Conservation (phyloP, 2,888 invertebrate species). For the Pharmacophagus antenor region DNA sequence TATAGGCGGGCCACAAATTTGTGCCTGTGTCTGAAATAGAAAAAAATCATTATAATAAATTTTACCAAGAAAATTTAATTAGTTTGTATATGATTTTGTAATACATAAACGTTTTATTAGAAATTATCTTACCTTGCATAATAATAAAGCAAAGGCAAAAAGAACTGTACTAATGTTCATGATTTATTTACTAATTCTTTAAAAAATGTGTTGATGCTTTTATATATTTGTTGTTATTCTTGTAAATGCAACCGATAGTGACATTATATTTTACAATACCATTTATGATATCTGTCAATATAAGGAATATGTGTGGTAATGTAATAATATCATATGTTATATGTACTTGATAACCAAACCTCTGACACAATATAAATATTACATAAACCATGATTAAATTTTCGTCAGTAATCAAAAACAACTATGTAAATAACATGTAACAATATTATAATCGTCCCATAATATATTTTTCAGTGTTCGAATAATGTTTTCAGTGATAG, state of each 20-base stretch:
- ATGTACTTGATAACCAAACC: conserved; percentile 1
- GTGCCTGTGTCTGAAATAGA: conserved; percentile 36
- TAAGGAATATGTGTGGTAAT: conserved; percentile 8
- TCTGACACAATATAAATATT: conserved; percentile 14
- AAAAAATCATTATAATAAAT: background rate
- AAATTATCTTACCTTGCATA: conserved; percentile 26
- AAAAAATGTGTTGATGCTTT: conserved; percentile 13
- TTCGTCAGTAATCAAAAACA: background rate
- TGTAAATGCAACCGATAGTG: conserved; percentile 14
- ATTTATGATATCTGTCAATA: conserved; percentile 23
- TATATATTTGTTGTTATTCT: conserved; percentile 19
- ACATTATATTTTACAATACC: conserved; percentile 25
- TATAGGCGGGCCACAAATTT: conserved; percentile 34
- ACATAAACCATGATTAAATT: conserved; percentile 9
- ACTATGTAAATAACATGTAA: background rate
- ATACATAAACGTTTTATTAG: background rate
- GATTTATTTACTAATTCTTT: conserved; percentile 12
- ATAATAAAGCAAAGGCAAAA: conserved; percentile 6
- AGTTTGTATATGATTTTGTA: background rate
- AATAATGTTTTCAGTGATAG: no score
- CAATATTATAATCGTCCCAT: no score
- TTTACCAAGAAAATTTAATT: background rate
- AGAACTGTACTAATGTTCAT: conserved; percentile 22
- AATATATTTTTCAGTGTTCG: no score
- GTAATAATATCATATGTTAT: conserved; percentile 1